Evolutionary conservation across 2,113 vertebrate species (phyloP).

Genomic region (Sialia sialis): DNA sequence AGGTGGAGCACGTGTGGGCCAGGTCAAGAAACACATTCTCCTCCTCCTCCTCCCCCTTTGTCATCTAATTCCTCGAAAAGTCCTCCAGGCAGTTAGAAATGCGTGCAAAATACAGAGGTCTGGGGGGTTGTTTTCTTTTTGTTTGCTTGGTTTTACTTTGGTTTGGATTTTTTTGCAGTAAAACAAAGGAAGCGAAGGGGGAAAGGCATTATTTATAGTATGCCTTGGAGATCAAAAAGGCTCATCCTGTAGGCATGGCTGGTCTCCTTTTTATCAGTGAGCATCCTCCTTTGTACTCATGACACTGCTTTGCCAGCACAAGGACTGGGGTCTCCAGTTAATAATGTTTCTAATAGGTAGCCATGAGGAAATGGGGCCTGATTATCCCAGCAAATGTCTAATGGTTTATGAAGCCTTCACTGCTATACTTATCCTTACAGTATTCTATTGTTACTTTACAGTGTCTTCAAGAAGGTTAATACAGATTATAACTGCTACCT

Average conservation of each 20-base stretch:
- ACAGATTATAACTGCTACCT: neutral
- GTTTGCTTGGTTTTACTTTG: neutral
- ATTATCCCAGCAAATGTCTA: neutral
- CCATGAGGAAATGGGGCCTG: neutral
- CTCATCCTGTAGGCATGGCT: neutral
- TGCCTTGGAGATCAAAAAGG: neutral
- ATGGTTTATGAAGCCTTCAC: neutral
- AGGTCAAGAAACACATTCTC: neutral
- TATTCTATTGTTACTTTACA: neutral
- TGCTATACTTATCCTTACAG: neutral
- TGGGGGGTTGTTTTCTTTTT: neutral
- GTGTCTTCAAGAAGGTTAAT: neutral
- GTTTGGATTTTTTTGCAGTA: neutral
- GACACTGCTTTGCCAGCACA: neutral
- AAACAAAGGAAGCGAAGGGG: neutral
- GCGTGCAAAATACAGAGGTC: neutral
- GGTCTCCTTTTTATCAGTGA: neutral
- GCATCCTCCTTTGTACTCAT: neutral
- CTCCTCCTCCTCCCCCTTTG: neutral
- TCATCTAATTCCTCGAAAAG: neutral
- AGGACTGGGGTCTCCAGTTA: too few species aligned
- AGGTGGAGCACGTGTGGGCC: neutral
- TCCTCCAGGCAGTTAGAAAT: neutral
- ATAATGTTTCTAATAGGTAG: neutral
- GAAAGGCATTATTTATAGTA: neutral